Conservation (phyloP, 2,113 vertebrate genomes). For the Tichodroma muraria region DNA sequence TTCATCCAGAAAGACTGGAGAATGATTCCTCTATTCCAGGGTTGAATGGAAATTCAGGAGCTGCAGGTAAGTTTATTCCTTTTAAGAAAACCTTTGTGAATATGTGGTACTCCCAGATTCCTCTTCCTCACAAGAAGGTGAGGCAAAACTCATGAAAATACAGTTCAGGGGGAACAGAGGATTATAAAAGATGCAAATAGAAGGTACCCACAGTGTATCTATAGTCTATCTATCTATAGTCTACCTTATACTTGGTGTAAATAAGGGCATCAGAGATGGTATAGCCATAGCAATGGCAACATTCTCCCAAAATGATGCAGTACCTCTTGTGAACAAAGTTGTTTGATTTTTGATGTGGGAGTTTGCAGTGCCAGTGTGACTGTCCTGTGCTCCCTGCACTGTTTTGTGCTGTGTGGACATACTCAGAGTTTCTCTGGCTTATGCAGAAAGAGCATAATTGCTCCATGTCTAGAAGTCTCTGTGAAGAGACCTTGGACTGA, state of each 20-base stretch:
- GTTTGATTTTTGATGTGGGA: not conserved
- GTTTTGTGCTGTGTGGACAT: not conserved
- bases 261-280: not conserved
- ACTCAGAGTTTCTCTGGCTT: not conserved
- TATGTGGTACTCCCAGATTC: not conserved
- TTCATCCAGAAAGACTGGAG: slow-evolving; percentile 84
- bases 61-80: slow-evolving; percentile 78
- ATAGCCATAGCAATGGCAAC: not conserved
- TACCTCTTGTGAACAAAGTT: not conserved
- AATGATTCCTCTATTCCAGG: slow-evolving; percentile 81
- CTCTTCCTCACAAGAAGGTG: not conserved
- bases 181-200: not conserved
- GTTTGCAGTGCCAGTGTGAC: not conserved
- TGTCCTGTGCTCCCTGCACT: not conserved
- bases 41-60: slow-evolving; percentile 86
- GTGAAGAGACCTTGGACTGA: not conserved
- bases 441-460: not conserved
- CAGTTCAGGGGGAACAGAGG: not conserved
- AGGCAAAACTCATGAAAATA: not conserved
- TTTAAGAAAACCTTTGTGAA: not conserved
- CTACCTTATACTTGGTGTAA: not conserved
- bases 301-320: not conserved
- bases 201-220: not conserved
- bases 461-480: not conserved
- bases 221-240: too few relatives aligned